A percentile compares a stretch with the other conserved stretches of the same genome.
Conservation (phyloP, 1,140 invertebrate species). For the Mycetomoellerius zeteki region DNA sequence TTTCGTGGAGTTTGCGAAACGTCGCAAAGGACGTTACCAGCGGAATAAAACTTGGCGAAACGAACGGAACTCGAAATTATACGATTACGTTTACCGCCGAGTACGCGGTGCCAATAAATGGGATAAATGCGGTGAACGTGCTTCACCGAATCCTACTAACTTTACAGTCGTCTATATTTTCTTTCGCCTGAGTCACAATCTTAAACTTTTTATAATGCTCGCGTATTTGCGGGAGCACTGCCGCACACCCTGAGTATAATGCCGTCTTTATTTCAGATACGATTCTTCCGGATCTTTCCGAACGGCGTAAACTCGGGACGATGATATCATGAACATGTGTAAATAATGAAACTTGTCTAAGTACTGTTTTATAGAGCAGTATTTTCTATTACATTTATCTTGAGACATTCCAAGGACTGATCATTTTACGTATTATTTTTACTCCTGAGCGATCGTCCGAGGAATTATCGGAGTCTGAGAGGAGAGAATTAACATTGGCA, state of each 20-base stretch:
- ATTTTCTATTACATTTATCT: neutral
- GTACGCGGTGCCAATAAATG: neutral
- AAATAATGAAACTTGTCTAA: conserved; percentile 44
- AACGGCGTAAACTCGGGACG: conserved; percentile 35
- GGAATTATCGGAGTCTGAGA: conserved; percentile 1
- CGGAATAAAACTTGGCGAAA: conserved; percentile 24
- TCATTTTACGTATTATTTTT: neutral
- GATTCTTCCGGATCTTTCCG: conserved; percentile 27
- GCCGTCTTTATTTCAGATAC: neutral
- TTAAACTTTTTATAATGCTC: conserved; percentile 38
- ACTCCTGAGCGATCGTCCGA: neutral
- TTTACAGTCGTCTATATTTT: neutral
- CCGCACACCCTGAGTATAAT: neutral
- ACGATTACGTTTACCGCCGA: neutral
- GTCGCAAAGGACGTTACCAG: neutral
- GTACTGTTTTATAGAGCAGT: neutral
- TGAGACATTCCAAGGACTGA: neutral
- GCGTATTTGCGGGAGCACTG: neutral
- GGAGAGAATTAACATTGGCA: neutral
- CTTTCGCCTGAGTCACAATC: neutral
- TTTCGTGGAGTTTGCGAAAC: conserved; percentile 6
- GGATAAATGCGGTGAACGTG: neutral
- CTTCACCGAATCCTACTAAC: neutral
- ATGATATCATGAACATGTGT: conserved; percentile 2
- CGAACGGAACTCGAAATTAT: conserved; percentile 1